phyloP scores from a whole-genome alignment of 2,113 vertebrate genomes.

The Thamnophis sirtalis region DNA sequence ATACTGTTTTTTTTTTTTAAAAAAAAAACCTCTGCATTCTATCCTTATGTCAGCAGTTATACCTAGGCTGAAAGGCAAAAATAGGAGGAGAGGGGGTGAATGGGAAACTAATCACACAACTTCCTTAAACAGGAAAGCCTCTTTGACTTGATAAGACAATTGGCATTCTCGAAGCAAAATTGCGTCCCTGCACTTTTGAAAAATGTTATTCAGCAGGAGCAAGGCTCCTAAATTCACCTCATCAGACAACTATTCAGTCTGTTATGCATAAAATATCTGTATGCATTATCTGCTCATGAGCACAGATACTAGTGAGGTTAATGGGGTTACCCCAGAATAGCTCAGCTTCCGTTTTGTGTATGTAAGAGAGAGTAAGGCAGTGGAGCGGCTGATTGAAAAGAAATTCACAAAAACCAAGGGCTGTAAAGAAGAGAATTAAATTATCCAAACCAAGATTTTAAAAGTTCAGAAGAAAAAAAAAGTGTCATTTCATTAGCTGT shows the following conservation, averaged over 20 bases:
- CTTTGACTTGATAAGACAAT: background rate
- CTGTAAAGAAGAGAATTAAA: background rate
- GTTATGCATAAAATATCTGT: background rate
- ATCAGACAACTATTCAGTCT: background rate
- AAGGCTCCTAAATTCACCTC: background rate
- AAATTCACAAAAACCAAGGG: background rate
- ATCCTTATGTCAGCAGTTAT: background rate
- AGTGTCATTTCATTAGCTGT: background rate
- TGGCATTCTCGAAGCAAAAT: background rate
- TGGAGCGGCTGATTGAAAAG: background rate
- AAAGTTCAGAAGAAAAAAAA: background rate
- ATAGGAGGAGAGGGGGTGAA: background rate
- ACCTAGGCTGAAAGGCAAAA: background rate
- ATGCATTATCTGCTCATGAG: slow-evolving; percentile 18
- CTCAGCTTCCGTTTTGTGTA: background rate
- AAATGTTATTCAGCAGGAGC: slow-evolving; percentile 1
- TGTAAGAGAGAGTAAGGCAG: background rate
- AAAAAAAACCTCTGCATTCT: background rate
- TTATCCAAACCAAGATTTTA: background rate
- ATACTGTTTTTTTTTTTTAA: background rate
- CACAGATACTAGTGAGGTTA: background rate
- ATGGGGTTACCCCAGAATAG: slow-evolving; percentile 11
- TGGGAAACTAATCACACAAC: background rate
- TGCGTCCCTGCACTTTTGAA: background rate
- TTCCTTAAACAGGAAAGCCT: rapidly evolving